Conservation (phyloP, 2,797 vertebrate species). For the Enteromius trimaculatus region DNA sequence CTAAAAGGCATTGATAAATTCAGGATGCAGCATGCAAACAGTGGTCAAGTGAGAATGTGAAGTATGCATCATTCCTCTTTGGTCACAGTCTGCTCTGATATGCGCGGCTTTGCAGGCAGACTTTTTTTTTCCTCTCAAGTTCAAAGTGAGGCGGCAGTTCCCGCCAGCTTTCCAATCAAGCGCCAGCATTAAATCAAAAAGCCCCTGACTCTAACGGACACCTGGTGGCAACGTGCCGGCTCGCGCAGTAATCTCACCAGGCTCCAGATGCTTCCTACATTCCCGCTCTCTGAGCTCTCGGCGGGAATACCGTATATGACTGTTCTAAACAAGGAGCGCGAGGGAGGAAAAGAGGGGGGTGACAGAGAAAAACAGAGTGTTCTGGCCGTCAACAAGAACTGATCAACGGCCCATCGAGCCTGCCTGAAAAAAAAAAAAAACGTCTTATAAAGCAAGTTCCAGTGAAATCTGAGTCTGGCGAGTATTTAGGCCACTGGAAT, state of each 20-base stretch:
- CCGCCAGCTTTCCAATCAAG: constrained; percentile 31
- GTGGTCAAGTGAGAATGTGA: constrained; percentile 22
- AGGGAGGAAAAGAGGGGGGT: not conserved
- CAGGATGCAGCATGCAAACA: constrained; percentile 40
- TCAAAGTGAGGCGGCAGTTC: constrained; percentile 33
- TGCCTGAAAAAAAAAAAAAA: not conserved
- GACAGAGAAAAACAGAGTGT: not conserved
- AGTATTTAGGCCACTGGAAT: constrained; percentile 15
- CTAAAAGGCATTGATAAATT: constrained; percentile 6
- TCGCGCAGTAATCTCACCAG: constrained; percentile 28
- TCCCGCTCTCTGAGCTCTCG: constrained; percentile 12
- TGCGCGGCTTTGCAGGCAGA: not conserved
- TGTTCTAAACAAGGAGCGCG: constrained; percentile 25
- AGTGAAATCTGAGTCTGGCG: not conserved
- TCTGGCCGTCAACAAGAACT: not conserved
- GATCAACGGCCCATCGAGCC: not conserved
- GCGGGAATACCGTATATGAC: constrained; percentile 38
- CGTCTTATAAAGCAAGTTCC: not conserved
- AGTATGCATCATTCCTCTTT: constrained; percentile 30
- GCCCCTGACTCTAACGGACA: constrained; percentile 30
- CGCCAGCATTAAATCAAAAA: constrained; percentile 30
- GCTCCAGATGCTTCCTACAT: constrained; percentile 32
- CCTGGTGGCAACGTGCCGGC: constrained; percentile 36
- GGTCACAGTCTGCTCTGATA: constrained; percentile 14
- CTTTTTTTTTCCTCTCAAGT: not conserved